These are phyloP conservation scores for Poeciliopsis gracilis DNA, from an alignment of 2,797 vertebrate species.

Conservation along the genomic window DNA sequence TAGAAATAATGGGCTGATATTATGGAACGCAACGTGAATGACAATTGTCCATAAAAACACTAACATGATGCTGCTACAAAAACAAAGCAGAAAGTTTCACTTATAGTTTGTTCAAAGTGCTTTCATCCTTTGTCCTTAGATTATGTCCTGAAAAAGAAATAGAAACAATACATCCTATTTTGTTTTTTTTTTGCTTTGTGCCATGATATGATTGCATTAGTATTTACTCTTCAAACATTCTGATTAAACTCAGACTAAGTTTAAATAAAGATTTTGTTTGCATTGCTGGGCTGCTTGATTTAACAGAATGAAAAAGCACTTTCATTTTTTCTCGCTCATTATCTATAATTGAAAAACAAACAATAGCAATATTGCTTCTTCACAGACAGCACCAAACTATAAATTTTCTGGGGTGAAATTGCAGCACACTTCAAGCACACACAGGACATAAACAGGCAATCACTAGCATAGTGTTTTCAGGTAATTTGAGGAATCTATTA, in stretches of 20 bases:
- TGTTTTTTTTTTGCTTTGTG: neutral
- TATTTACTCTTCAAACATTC: neutral
- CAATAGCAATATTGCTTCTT: slow-evolving; percentile 46
- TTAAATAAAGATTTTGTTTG: slow-evolving; percentile 18
- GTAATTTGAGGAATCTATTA: slow-evolving; percentile 60
- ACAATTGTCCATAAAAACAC: no score
- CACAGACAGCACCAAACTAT: slow-evolving; percentile 18
- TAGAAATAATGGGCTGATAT: no score
- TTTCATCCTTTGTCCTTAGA: neutral
- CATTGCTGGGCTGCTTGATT: slow-evolving; percentile 28
- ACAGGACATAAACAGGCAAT: slow-evolving; percentile 54
- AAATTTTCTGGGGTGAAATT: slow-evolving; percentile 43
- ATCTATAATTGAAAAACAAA: slow-evolving; percentile 67
- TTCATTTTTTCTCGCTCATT: slow-evolving; percentile 43
- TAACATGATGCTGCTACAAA: no score
- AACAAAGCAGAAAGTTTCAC: neutral
- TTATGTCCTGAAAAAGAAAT: neutral
- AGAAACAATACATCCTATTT: neutral
- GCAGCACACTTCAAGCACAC: slow-evolving; percentile 29
- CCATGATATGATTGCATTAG: neutral
- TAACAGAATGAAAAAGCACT: slow-evolving; percentile 22
- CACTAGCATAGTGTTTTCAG: slow-evolving; percentile 48
- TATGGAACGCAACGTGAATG: no score
- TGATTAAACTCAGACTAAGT: slow-evolving; percentile 17
- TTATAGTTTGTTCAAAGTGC: neutral